Conservation (phyloP, 2,113 vertebrate species). For the Amphiprion percula region DNA sequence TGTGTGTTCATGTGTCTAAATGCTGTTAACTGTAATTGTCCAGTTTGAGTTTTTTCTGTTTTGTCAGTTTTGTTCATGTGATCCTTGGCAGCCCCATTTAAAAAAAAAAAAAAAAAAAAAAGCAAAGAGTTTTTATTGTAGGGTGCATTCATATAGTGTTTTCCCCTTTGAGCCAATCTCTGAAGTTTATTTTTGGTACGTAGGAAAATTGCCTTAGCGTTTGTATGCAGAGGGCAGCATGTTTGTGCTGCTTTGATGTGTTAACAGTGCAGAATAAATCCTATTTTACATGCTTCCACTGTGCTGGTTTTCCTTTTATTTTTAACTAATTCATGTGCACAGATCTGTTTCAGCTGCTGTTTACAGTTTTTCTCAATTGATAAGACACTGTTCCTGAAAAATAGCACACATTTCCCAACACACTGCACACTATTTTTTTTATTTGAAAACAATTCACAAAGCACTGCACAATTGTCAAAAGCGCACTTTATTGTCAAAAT, state of each 20-base stretch:
- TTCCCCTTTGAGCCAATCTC: not conserved
- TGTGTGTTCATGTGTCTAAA: not conserved
- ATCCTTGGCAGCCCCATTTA: not conserved
- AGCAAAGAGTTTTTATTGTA: not conserved
- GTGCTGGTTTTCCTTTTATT: not conserved
- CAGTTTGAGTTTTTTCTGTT: constrained; percentile 14
- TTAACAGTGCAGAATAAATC: constrained; percentile 69
- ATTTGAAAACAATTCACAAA: too few species aligned
- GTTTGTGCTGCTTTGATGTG: constrained; percentile 38
- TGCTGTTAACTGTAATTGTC: constrained; percentile 17
- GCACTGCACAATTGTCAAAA: too few species aligned
- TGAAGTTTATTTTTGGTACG: constrained; percentile 46
- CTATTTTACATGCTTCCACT: constrained; percentile 21
- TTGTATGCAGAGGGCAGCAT: constrained; percentile 38
- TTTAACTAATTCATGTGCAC: too few species aligned
- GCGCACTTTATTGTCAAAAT: too few species aligned
- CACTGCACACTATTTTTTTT: too few species aligned
- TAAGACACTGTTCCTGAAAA: too few species aligned
- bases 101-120: not conserved
- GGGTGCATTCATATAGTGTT: not conserved
- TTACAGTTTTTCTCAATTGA: too few species aligned
- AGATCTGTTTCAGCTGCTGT: too few species aligned
- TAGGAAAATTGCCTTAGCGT: constrained; percentile 40
- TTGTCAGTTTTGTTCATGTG: not conserved
- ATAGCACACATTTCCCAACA: too few species aligned